Base-by-base conservation (phyloP, 2,888 invertebrate species). In the Drosophila ochracea region DNA sequence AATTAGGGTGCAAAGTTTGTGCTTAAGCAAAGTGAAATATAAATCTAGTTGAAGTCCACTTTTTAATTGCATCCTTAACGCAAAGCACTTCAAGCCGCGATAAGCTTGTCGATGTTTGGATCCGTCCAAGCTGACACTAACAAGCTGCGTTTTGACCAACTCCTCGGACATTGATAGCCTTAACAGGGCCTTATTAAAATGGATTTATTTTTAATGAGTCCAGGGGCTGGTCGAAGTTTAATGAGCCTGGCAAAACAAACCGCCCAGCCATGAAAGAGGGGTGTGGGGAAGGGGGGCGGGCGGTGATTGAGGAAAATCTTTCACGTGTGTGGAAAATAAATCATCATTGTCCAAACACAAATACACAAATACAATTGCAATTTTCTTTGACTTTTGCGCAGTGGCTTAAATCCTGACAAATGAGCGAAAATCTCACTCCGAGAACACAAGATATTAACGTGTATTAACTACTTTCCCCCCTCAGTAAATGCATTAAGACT, bases 161-260 rank as follows among this genome's bases (percentile, higher is more conserved):
- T 66, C 52, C 50, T 59, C 50, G 54, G 70, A 74, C 76, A 67
- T 62, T 75, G 77, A 59, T 74, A 55, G 64, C 57, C 50, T 63
- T 63, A 68, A 61, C 63, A 60, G 52, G 52, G 76, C 67, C 73
- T 64, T 70, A 83, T 80, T 74, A 80, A 82, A 81, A 86, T 81
- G 87, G 89, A 86, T 86, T 86, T 89, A 81, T 79, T 89, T 86
- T 86, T 89, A 86, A 86, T 89, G 89, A 86, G 78, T 73, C 62
- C 64, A 73, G 30, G 52, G 35, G 72, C 72, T 82, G 66, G 64
- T 30, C 68, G 58, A 74, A 81, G 82, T 70, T 80, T 85, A 85
- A 88, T 88, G 89, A 83, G 82, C 50, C 71, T 33, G 69, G 47
- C 49, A 62, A 69, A 83, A 82, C 76, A 83, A 74, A 80, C 73